phyloP scores from a whole-genome alignment of 2,797 vertebrate genomes.

The Galagoides demidoff region DNA sequence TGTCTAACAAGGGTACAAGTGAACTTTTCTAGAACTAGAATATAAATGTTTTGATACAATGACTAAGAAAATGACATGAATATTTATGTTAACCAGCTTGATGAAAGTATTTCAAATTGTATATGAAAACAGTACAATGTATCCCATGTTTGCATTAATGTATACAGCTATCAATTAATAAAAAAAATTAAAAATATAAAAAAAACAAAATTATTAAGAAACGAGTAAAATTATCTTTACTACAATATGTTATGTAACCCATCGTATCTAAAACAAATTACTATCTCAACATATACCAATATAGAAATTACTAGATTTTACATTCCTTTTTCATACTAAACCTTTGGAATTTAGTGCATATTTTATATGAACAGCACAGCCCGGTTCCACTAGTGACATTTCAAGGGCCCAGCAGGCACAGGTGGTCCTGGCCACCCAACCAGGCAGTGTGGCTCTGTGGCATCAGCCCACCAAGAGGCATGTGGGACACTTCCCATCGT shows the following conservation, averaged over 20 bases:
- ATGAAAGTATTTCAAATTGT: too few species aligned
- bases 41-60: too few species aligned
- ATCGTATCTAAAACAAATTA: background rate
- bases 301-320: background rate
- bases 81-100: too few species aligned
- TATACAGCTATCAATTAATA: too few species aligned
- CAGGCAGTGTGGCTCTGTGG: rapidly evolving
- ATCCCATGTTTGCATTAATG: too few species aligned
- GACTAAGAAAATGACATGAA: too few species aligned
- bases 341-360: background rate
- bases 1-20: too few species aligned
- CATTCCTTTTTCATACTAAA: background rate
- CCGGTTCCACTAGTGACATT: background rate
- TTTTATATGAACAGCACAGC: background rate
- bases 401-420: background rate
- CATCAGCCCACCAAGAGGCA: background rate
- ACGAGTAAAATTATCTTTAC: background rate
- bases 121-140: too few species aligned
- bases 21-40: too few species aligned
- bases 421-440: too few species aligned
- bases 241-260: background rate
- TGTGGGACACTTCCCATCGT: too few species aligned
- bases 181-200: too few species aligned
- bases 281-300: background rate
- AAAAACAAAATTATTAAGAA: background rate